phyloP scores from a whole-genome alignment of 64 coral and sea anemone species.

The Anthopleura sola region DNA sequence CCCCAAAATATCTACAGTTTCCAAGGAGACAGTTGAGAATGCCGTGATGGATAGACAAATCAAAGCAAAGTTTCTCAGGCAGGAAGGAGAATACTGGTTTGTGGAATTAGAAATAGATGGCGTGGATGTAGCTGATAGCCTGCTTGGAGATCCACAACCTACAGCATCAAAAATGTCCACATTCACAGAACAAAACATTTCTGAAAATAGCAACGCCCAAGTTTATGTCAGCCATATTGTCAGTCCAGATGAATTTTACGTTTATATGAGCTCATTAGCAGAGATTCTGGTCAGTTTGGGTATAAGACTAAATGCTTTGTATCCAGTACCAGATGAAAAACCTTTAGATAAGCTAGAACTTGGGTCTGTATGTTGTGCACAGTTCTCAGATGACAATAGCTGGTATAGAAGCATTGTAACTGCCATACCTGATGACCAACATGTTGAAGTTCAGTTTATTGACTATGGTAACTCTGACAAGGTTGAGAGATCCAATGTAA shows the following conservation, averaged over 20 bases:
- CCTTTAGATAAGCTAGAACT: not conserved
- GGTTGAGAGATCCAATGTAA: constrained; percentile 7
- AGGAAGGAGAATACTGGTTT: constrained; percentile 26
- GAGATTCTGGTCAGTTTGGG: not conserved
- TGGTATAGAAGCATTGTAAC: constrained; percentile 79
- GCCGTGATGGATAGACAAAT: constrained; percentile 36
- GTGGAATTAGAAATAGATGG: constrained; percentile 31
- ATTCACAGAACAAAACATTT: constrained; percentile 16
- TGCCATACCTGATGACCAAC: not conserved
- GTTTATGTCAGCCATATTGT: constrained; percentile 68
- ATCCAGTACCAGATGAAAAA: not conserved
- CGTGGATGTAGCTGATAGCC: constrained; percentile 14
- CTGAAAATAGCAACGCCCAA: constrained; percentile 4
- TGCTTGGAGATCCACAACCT: not conserved
- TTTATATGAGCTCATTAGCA: constrained; percentile 44
- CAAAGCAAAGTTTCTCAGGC: constrained; percentile 44
- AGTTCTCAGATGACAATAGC: constrained; percentile 52
- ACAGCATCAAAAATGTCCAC: not conserved
- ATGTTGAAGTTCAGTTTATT: constrained; percentile 50
- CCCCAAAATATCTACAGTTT: not conserved
- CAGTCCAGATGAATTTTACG: constrained; percentile 57
- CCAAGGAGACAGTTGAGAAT: constrained; percentile 36
- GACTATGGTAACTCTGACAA: constrained; percentile 85
- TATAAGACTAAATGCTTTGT: not conserved
- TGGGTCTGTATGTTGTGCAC: constrained; percentile 55